Evolutionary conservation across 2,797 vertebrate species (phyloP).

Genomic region (Phataginus tetradactyla): DNA sequence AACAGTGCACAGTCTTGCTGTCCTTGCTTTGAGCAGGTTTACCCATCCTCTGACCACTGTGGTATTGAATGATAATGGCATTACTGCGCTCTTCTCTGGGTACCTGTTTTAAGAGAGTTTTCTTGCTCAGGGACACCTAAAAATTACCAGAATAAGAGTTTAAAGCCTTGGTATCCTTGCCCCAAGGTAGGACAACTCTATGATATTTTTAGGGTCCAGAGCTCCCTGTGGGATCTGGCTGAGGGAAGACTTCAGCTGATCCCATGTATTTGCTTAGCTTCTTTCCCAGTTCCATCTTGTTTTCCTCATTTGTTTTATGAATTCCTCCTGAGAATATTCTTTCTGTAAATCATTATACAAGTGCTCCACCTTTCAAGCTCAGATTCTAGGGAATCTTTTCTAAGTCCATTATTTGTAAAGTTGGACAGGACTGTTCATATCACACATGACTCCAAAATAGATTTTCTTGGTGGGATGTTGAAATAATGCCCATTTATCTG

Average conservation of each 20-base stretch:
- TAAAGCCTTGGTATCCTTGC: not conserved
- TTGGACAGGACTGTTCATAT: not conserved
- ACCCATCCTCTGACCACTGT: not conserved
- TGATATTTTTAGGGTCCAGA: not conserved
- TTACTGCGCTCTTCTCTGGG: not conserved
- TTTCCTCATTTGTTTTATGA: not conserved
- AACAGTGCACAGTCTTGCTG: not conserved
- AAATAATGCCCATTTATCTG: not conserved
- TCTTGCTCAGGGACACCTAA: not conserved
- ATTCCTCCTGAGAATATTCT: not conserved
- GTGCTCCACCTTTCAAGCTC: not conserved
- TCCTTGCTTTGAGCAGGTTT: not conserved
- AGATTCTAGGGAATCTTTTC: not conserved
- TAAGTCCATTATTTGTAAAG: not conserved
- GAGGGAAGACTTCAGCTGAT: not conserved
- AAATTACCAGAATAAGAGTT: not conserved
- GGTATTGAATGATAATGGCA: not conserved
- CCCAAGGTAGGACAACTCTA: not conserved
- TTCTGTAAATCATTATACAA: not conserved
- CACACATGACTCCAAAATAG: not conserved
- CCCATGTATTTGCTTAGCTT: not conserved
- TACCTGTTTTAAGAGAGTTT: not conserved
- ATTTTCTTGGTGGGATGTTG: not conserved
- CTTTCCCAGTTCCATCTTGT: not conserved
- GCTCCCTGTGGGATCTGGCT: not conserved